A percentile compares a stretch with the other conserved stretches of the same genome.
Conservation (phyloP, 2,113 vertebrate species). For the Nothoprocta perdicaria region DNA sequence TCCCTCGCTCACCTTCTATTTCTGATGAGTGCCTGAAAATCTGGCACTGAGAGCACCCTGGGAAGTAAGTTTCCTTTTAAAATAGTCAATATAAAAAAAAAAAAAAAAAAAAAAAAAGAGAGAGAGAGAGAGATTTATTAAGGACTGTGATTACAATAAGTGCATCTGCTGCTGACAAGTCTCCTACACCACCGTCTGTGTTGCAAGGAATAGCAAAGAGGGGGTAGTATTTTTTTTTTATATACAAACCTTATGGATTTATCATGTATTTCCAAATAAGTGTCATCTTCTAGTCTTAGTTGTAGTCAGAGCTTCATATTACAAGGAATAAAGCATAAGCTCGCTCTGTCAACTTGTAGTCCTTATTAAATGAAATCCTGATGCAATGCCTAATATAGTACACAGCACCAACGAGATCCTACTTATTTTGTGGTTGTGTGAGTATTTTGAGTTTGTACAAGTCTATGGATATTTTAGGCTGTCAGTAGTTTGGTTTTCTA, state of each 20-base stretch:
- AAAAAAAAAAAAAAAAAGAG: too few species aligned
- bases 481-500: background rate
- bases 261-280: conserved; percentile 66
- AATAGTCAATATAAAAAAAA: conserved; percentile 67
- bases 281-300: conserved; percentile 49
- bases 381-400: background rate
- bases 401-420: background rate
- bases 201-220: conserved; percentile 58
- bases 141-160: conserved; percentile 71
- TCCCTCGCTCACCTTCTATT: conserved; percentile 39
- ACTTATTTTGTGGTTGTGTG: background rate
- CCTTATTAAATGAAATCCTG: background rate
- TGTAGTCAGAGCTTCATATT: conserved; percentile 40
- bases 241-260: conserved; percentile 59
- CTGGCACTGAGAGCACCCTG: conserved; percentile 51
- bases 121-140: conserved; percentile 56
- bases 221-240: conserved; percentile 58
- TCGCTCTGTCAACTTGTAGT: background rate
- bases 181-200: conserved; percentile 70
- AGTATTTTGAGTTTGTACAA: background rate
- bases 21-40: conserved; percentile 38
- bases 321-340: background rate
- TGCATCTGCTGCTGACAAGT: conserved; percentile 74
- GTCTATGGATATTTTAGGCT: background rate
- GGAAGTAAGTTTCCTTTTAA: conserved; percentile 65